These are phyloP conservation scores for Cirrhinus mrigala DNA, from an alignment of 2,797 vertebrate species.

Conservation along the genomic window DNA sequence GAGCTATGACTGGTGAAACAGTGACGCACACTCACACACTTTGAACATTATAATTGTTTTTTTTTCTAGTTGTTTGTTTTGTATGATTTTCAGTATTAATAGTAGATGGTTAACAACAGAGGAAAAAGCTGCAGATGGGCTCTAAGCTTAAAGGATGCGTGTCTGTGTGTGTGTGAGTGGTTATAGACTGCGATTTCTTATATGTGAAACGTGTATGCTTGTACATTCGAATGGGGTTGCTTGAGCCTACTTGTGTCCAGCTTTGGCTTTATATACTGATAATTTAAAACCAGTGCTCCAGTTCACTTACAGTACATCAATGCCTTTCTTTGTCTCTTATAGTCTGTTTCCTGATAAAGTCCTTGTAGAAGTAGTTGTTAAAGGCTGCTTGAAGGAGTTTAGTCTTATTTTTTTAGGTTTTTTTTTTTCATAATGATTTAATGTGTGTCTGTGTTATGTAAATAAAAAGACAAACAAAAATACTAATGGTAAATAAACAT, in stretches of 20 bases:
- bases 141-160: conserved; percentile 48
- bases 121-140: conserved; percentile 41
- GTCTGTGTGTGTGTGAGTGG: conserved; percentile 51
- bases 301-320: conserved; percentile 11
- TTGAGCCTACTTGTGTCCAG: conserved; percentile 47
- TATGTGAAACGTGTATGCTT: conserved; percentile 56
- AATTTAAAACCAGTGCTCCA: conserved; percentile 41
- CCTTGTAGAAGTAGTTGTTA: conserved; percentile 23
- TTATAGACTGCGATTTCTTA: conserved; percentile 27
- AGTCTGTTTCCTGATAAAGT: not conserved
- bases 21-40: conserved; percentile 4
- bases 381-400: conserved; percentile 35
- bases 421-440: conserved; percentile 66
- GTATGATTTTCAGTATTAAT: conserved; percentile 65
- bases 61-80: conserved; percentile 40
- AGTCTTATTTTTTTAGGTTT: conserved; percentile 34
- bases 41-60: conserved; percentile 10
- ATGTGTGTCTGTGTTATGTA: conserved; percentile 75
- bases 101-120: conserved; percentile 48
- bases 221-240: conserved; percentile 40
- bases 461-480: conserved; percentile 78
- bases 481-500: conserved; percentile 84
- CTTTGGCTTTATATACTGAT: conserved; percentile 43
- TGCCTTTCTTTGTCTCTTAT: not conserved
- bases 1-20: conserved; percentile 64